These are phyloP conservation scores for Ranitomeya variabilis DNA, from an alignment of 2,113 vertebrate species.

Conservation along the genomic window DNA sequence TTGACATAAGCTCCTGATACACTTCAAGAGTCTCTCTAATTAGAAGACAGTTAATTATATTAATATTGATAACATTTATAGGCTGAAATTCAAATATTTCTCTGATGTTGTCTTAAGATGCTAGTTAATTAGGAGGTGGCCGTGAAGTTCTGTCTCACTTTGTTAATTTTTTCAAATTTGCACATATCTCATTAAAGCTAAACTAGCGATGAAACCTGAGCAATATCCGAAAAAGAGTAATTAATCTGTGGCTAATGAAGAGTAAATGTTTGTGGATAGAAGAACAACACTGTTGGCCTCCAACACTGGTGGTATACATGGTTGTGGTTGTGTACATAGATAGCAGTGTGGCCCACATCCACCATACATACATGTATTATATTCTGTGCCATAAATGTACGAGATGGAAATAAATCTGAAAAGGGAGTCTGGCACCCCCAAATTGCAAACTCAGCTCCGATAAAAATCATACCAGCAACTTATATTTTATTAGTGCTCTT, in stretches of 20 bases:
- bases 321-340: too few relatives aligned
- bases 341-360: too few relatives aligned
- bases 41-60: background rate
- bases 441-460: too few relatives aligned
- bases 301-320: too few relatives aligned
- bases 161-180: background rate
- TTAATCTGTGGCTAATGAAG: background rate
- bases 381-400: too few relatives aligned
- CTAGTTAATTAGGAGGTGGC: background rate
- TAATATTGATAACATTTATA: conserved; percentile 21
- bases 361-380: too few relatives aligned
- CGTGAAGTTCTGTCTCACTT: background rate
- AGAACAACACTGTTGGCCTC: background rate
- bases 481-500: too few relatives aligned
- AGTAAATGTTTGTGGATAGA: background rate
- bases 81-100: background rate
- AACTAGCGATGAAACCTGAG: background rate
- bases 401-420: too few relatives aligned
- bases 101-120: background rate
- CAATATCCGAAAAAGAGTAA: background rate
- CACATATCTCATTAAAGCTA: background rate
- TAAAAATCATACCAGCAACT: too few relatives aligned
- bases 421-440: too few relatives aligned
- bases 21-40: conserved; percentile 24
- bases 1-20: background rate